These are phyloP conservation scores for Clanis bilineata DNA, from an alignment of 2,888 invertebrate species.

Conservation along the genomic window DNA sequence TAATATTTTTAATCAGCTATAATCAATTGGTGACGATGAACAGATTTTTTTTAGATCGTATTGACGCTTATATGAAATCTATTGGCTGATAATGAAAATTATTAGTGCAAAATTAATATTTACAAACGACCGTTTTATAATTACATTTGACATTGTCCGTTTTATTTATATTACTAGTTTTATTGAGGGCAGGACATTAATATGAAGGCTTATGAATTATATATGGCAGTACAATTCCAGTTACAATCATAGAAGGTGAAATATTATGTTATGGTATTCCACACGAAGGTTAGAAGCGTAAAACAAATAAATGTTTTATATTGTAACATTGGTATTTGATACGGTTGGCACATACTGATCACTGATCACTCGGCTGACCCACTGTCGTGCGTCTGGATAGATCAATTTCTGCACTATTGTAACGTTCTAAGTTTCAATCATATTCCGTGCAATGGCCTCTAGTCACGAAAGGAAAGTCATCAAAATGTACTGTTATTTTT, in stretches of 20 bases:
- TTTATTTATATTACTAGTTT: not conserved
- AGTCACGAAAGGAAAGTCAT: conserved; percentile 16
- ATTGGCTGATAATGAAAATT: no score
- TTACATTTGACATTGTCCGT: no score
- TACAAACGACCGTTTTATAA: no score
- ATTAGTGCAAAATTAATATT: no score
- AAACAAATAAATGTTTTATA: conserved; percentile 4
- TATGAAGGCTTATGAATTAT: conserved; percentile 4
- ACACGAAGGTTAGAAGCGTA: not conserved
- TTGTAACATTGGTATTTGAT: conserved; percentile 7
- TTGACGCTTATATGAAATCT: no score
- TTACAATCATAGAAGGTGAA: conserved; percentile 1
- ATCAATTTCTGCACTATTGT: conserved; percentile 5
- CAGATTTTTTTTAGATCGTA: no score
- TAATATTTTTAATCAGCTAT: no score
- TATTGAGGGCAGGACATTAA: not conserved
- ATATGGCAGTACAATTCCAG: conserved; percentile 9
- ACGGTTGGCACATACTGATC: conserved; percentile 5
- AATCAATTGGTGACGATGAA: no score
- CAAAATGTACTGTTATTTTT: conserved; percentile 11
- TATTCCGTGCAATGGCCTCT: not conserved
- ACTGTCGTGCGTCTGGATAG: not conserved
- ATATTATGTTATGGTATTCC: conserved; percentile 3
- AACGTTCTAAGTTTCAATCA: conserved; percentile 11
- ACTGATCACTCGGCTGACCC: not conserved